Base-by-base conservation (phyloP, 2,113 vertebrate genomes). In the Copsychus sechellarum region DNA sequence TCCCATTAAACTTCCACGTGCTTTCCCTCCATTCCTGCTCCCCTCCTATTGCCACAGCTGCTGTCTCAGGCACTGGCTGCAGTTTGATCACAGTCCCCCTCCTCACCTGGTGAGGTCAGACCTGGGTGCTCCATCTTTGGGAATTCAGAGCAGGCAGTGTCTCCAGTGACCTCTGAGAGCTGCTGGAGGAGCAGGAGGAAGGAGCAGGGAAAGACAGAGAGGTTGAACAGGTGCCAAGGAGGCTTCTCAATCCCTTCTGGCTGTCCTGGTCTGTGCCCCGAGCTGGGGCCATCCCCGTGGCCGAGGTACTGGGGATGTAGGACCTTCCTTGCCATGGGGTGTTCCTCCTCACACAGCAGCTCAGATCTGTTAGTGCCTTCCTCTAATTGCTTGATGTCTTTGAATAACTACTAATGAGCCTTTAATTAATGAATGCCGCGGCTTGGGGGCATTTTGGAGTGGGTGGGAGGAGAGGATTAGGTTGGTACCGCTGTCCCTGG, bases 401-500 rank as follows among this genome's bases (percentile, higher is more conserved):
- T 65, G 61, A 57, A 25, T 33, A 88, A 91, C 93, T 94, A 64
- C 95, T 97, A 95, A 96, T 93, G 95, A 97, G 96, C 86, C 94
- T 97, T 97, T 97, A 96, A 96, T 96, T 97, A 97, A 93, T 58
- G 85, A 83, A 43, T 54, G 67, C 83, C 28, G 16, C 22, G n/a
- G 78, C 96, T 92, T 80, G 53, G 81, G 95, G 92, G 78, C 92
- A 88, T 12, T 31, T 58, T 81, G 78, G 76, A 51, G 69, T 1
- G 17, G 69, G 60, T 50, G 17, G 56, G 56, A 91, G 87, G 81
- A 81, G 86, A 93, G 93, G 60, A 57, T 69, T 38, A 24, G 83
- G 38, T 5, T 50, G 12, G 23, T 51, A 15, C 42, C 2, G 6
- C 3, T 5, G 40, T 95, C 34, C 50, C 25, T 3, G 60, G 73